Percentiles rank a stretch among this genome's conserved stretches.
phyloP scores from a whole-genome alignment of 2,888 invertebrate species.

The Melikaiella ostensackeni region DNA sequence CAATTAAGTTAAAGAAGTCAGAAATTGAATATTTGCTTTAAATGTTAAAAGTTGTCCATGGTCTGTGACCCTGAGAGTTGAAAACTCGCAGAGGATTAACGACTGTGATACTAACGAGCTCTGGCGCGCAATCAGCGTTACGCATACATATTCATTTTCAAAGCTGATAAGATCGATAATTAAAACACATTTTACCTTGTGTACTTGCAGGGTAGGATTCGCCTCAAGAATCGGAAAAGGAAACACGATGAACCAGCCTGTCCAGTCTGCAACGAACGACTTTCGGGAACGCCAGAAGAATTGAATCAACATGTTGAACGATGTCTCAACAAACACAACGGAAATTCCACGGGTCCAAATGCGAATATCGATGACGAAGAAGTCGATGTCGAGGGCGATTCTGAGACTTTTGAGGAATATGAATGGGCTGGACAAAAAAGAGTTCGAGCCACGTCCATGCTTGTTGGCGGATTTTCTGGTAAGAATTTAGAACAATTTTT shows the following conservation, averaged over 20 bases:
- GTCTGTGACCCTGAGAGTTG: constrained; percentile 21
- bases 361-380: constrained; percentile 84
- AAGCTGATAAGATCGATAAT: constrained; percentile 34
- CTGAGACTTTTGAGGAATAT: constrained; percentile 87
- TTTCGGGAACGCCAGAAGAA: constrained; percentile 82
- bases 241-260: constrained; percentile 84
- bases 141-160: constrained; percentile 32
- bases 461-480: constrained; percentile 83
- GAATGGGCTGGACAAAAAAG: constrained; percentile 95
- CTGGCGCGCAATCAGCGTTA: constrained; percentile 35
- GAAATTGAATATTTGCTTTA: not conserved
- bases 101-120: constrained; percentile 29
- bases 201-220: constrained; percentile 73
- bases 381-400: constrained; percentile 87
- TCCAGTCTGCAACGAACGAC: constrained; percentile 88
- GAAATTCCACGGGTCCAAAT: constrained; percentile 84
- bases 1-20: not conserved
- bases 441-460: constrained; percentile 85
- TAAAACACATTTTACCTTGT: constrained; percentile 30
- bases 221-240: constrained; percentile 83
- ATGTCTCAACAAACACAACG: constrained; percentile 81
- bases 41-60: not conserved
- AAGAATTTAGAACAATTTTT: constrained; percentile 43
- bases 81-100: constrained; percentile 14
- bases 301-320: constrained; percentile 86